Evolutionary conservation across 2,888 invertebrate genomes (phyloP).

Genomic region (Pristionchus arcanus): DNA sequence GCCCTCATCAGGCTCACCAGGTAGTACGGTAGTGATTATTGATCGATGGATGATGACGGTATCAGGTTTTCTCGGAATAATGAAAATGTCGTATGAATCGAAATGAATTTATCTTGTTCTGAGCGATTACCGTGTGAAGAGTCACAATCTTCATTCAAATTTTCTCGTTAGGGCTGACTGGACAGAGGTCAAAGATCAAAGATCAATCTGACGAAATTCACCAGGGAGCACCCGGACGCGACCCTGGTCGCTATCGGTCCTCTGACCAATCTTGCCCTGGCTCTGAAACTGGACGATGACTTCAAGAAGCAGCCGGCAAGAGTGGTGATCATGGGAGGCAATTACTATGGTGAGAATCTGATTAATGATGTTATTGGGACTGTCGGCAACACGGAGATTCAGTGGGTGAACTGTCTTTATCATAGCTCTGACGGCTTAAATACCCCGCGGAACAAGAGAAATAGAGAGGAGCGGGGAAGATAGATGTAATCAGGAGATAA

Average conservation of each 20-base stretch:
- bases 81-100: not conserved
- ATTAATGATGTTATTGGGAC: not conserved
- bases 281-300: slow-evolving; percentile 80
- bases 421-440: too few relatives aligned
- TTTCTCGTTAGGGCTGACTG: too few relatives aligned
- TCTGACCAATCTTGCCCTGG: slow-evolving; percentile 81
- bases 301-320: slow-evolving; percentile 74
- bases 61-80: too few relatives aligned
- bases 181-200: too few relatives aligned
- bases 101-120: not conserved
- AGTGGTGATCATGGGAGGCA: slow-evolving; percentile 71
- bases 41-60: not conserved
- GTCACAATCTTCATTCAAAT: too few relatives aligned
- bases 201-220: too few relatives aligned
- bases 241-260: slow-evolving; percentile 77
- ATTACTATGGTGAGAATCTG: slow-evolving; percentile 66
- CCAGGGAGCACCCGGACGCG: slow-evolving; percentile 57
- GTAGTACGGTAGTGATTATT: not conserved
- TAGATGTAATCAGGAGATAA: too few relatives aligned
- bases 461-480: too few relatives aligned
- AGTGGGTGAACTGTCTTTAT: too few relatives aligned
- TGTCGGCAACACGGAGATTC: too few relatives aligned
- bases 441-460: too few relatives aligned
- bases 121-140: too few relatives aligned
- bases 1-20: slow-evolving; percentile 69